Conservation (phyloP, 1,140 invertebrate species). For the Lamellibrachia luymesi region DNA sequence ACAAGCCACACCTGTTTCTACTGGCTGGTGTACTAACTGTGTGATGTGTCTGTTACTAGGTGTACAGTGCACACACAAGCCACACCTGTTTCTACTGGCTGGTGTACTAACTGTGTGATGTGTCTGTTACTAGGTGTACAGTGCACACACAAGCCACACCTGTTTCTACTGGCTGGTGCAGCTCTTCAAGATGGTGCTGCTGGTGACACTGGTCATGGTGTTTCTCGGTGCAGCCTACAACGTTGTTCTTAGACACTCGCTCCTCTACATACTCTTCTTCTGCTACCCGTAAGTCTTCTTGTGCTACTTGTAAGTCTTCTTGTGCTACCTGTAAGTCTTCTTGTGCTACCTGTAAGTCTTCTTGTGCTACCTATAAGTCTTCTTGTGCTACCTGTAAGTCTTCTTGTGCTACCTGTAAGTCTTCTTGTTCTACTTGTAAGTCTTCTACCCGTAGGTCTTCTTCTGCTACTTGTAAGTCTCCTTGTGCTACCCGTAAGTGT, state of each 20-base stretch:
- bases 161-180: slow-evolving; percentile 46
- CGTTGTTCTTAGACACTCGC: slow-evolving; percentile 70
- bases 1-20: neutral
- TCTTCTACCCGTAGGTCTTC: too few species aligned
- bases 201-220: slow-evolving; percentile 38
- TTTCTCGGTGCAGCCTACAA: slow-evolving; percentile 70
- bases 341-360: too few species aligned
- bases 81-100: neutral
- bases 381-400: too few species aligned
- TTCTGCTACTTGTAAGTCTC: neutral
- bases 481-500: neutral
- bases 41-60: neutral
- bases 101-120: neutral
- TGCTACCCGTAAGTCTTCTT: slow-evolving; percentile 82
- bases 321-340: neutral
- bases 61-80: neutral
- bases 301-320: neutral
- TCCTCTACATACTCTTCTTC: slow-evolving; percentile 76
- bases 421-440: too few species aligned
- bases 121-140: slow-evolving; percentile 38
- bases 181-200: slow-evolving; percentile 46
- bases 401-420: too few species aligned
- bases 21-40: neutral
- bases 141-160: slow-evolving; percentile 30
- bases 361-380: too few species aligned